Base-by-base conservation (phyloP, 2,888 invertebrate species). In the Cybosia mesomella region DNA sequence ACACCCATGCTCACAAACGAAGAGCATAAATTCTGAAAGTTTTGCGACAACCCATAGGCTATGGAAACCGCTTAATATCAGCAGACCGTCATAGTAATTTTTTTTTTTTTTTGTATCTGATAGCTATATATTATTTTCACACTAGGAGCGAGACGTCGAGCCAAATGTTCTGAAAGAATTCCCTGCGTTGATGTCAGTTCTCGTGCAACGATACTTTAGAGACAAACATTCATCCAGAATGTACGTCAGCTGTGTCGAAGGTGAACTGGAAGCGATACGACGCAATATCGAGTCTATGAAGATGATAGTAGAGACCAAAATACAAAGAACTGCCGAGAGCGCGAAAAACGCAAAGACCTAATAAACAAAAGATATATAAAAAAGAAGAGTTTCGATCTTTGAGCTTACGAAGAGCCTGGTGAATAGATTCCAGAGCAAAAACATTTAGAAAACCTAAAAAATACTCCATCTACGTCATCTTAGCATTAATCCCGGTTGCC, bases 161-260 rank as follows among this genome's bases (percentile, higher is more conserved):
- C 85, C 88, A 7, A 89, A 86, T 24, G 75, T 89, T 18, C 87
- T 87, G 62, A 85, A 88, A 55, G 94, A 95, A 71, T 96, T 95
- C 79, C 94, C 96, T 0, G 91, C 95, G 15, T 83, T 96, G 32
- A 96, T 96, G 94, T 93, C 96, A 0, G 93, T 95, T 67, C 87
- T 96, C 32, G 95, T 96, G 22, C 96, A 96, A 81, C 89, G 96
- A 68, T 96, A 96, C 86, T 96, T 96, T 79, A 91, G 96, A 57
- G 92, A 94, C 53, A 95, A 95, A 70, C 88, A 75, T 0, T 60
- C 53, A 21, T 62, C 69, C 15, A 74, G 68, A 57, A 67, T 72
- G 58, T 64, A 62, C 54, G 49, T 82, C 9, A 89, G 89, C 73
- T 87, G 85, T 34, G 81, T 91, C 0, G 89, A 90, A 57, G 87